Conservation (phyloP, 2,888 invertebrate species). For the Polietes domitor region DNA sequence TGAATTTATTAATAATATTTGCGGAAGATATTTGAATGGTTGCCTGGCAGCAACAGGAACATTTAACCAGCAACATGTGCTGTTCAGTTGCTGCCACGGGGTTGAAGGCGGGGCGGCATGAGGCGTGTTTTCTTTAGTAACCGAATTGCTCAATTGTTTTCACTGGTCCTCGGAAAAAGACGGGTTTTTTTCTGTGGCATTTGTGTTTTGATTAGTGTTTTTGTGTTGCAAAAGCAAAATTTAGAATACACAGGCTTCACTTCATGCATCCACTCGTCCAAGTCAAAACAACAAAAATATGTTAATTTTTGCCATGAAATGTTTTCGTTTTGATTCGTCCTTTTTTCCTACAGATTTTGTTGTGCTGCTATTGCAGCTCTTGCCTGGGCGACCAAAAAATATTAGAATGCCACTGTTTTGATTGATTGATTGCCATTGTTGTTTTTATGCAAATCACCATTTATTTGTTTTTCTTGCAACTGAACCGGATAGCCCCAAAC, state of each 20-base stretch:
- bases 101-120: background rate
- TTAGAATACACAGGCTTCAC: background rate
- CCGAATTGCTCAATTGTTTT: background rate
- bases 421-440: conserved; percentile 66
- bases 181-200: conserved; percentile 4
- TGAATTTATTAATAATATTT: conserved; percentile 62
- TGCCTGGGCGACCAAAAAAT: conserved; percentile 25
- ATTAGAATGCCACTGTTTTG: conserved; percentile 62
- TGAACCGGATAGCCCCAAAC: background rate
- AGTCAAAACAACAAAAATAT: conserved; percentile 40
- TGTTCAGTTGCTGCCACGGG: background rate
- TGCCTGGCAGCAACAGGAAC: background rate
- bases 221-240: conserved; percentile 31
- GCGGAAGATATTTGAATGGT: conserved; percentile 24
- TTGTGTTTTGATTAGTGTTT: conserved; percentile 23
- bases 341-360: too few relatives aligned
- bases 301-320: conserved; percentile 54
- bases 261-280: conserved; percentile 16
- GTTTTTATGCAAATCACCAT: conserved; percentile 64
- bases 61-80: background rate
- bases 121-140: background rate
- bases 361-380: background rate
- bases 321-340: conserved; percentile 31
- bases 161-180: background rate
- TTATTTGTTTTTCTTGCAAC: conserved; percentile 9